phyloP scores from a whole-genome alignment of 2,888 invertebrate species.

The Calliphora vomitoria region DNA sequence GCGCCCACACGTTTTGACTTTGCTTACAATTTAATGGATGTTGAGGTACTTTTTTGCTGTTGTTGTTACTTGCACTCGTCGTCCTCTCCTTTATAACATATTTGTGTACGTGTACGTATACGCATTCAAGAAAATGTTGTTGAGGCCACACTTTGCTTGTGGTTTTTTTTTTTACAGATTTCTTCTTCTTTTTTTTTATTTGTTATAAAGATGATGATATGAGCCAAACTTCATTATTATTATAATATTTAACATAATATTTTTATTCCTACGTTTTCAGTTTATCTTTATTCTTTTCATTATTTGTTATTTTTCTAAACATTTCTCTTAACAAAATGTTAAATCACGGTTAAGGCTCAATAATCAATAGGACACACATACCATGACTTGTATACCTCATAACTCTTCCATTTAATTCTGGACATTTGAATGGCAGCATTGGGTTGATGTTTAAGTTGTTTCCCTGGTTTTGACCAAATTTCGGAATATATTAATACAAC shows the following conservation, averaged over 20 bases:
- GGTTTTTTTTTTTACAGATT: not conserved
- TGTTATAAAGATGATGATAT: conserved; percentile 19
- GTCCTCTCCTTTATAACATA: conserved; percentile 9
- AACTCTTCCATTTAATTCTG: not conserved
- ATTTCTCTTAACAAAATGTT: conserved; percentile 41
- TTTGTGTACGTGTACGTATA: conserved; percentile 36
- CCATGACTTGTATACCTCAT: not conserved
- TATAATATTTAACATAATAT: not conserved
- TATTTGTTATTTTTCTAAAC: conserved; percentile 1
- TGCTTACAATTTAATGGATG: conserved; percentile 56
- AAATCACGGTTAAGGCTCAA: conserved; percentile 49
- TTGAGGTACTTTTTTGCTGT: not conserved
- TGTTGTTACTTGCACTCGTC: too few species aligned
- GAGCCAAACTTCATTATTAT: conserved; percentile 18
- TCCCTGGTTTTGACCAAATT: not conserved
- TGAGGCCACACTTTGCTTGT: conserved; percentile 21
- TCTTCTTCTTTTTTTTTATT: not conserved
- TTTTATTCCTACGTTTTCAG: conserved; percentile 12
- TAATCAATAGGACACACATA: conserved; percentile 34
- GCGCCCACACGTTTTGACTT: conserved; percentile 69
- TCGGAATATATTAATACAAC: too few species aligned
- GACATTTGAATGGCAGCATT: conserved; percentile 8
- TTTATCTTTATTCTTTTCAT: conserved; percentile 3
- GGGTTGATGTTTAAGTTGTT: not conserved
- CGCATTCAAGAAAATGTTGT: conserved; percentile 35